phyloP scores from a whole-genome alignment of 2,113 vertebrate species.

The Platanista minor region DNA sequence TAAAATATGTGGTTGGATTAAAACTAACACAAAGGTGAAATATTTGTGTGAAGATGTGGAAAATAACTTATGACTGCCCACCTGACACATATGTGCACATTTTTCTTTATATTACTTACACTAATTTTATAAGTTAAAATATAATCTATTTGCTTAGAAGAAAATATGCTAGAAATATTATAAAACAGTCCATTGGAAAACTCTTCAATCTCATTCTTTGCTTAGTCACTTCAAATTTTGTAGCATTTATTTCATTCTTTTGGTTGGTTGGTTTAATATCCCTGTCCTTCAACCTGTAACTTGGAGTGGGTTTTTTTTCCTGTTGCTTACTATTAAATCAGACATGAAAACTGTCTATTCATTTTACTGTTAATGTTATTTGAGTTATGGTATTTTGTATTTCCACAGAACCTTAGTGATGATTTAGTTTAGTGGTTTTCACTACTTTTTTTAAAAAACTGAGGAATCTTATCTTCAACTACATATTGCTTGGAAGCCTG shows the following conservation, averaged over 20 bases:
- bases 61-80: background rate
- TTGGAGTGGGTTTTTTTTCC: background rate
- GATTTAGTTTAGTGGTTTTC: background rate
- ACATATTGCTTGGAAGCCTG: background rate
- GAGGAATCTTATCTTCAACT: background rate
- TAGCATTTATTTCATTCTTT: background rate
- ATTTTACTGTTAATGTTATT: background rate
- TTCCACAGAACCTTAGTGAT: background rate
- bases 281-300: background rate
- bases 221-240: conserved; percentile 13
- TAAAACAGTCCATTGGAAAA: background rate
- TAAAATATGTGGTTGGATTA: background rate
- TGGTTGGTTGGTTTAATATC: background rate
- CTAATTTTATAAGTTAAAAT: conserved; percentile 32
- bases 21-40: conserved; percentile 39
- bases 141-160: background rate
- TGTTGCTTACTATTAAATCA: conserved; percentile 4
- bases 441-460: background rate
- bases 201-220: background rate
- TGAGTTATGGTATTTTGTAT: background rate
- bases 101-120: background rate
- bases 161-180: background rate
- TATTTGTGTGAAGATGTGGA: background rate
- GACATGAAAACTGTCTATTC: background rate
- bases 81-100: background rate